Percentiles rank a stretch among this genome's conserved stretches.
Evolutionary conservation across 2,888 invertebrate species (phyloP).

Genomic region (Cylindroiulus punctatus): DNA sequence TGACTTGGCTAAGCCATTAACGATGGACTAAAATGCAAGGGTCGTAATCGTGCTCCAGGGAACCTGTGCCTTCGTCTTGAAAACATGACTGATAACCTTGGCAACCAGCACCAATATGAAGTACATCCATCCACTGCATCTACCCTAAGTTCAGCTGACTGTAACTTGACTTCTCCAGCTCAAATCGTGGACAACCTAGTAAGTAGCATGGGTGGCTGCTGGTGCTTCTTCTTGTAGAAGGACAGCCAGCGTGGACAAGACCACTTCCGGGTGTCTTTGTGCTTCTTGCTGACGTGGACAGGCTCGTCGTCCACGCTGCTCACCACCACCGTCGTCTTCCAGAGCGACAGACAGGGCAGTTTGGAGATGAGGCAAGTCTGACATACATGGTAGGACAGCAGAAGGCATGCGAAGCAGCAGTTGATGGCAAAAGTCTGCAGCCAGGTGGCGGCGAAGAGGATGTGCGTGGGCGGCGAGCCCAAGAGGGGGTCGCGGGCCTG

Average conservation of each 20-base stretch:
- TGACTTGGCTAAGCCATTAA: too few species aligned
- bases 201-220: slow-evolving; percentile 9
- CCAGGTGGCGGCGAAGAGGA: slow-evolving; percentile 47
- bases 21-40: too few species aligned
- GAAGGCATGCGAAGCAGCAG: slow-evolving; percentile 45
- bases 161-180: neutral
- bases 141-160: too few species aligned
- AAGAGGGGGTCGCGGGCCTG: slow-evolving; percentile 37
- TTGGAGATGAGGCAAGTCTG: slow-evolving; percentile 1
- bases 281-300: neutral
- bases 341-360: neutral
- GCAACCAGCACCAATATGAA: too few species aligned
- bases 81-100: too few species aligned
- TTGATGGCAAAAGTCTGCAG: slow-evolving; percentile 54
- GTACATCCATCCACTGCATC: too few species aligned
- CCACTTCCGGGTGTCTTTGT: neutral
- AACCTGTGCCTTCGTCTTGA: too few species aligned
- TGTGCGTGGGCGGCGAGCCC: neutral
- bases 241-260: neutral
- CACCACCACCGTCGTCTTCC: slow-evolving; percentile 9
- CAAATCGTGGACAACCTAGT: neutral
- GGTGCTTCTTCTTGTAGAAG: neutral
- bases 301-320: neutral
- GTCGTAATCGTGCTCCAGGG: too few species aligned
- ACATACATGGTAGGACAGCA: slow-evolving; percentile 22